These are phyloP conservation scores for Sander vitreus DNA, from an alignment of 2,113 vertebrate genomes.

Conservation along the genomic window DNA sequence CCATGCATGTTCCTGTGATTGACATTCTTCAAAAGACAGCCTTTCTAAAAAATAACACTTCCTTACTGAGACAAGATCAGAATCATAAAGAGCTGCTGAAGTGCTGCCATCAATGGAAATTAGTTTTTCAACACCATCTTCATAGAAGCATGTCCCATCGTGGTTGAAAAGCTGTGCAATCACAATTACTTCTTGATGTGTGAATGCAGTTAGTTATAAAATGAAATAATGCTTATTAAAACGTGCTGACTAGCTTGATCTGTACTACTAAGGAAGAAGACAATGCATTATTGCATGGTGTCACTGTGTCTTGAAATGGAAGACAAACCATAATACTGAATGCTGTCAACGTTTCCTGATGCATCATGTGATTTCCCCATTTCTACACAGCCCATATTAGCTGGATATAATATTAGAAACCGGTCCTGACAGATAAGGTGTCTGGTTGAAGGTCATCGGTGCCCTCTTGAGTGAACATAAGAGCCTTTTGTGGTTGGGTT, in stretches of 20 bases:
- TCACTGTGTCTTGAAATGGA: constrained; percentile 51
- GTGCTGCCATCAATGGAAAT: background rate
- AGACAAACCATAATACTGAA: constrained; percentile 38
- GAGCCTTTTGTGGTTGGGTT: constrained; percentile 82
- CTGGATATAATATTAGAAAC: constrained; percentile 74
- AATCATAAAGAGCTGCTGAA: background rate
- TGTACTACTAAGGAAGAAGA: constrained; percentile 1
- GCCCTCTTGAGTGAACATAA: constrained; percentile 76
- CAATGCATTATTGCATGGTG: background rate
- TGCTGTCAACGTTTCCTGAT: constrained; percentile 68
- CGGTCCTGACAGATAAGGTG: constrained; percentile 74
- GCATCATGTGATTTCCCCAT: constrained; percentile 79
- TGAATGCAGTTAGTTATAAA: background rate
- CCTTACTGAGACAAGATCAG: background rate
- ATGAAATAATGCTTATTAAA: background rate
- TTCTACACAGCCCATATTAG: constrained; percentile 63
- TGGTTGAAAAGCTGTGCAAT: background rate
- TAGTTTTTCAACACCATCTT: background rate
- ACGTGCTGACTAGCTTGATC: background rate
- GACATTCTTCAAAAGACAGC: background rate
- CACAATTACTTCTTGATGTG: background rate
- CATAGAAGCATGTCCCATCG: no score
- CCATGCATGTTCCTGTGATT: background rate
- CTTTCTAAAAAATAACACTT: background rate
- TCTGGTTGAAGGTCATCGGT: constrained; percentile 79